Base-by-base conservation (phyloP, 1,140 invertebrate species). In the Drosophila ohnishii region DNA sequence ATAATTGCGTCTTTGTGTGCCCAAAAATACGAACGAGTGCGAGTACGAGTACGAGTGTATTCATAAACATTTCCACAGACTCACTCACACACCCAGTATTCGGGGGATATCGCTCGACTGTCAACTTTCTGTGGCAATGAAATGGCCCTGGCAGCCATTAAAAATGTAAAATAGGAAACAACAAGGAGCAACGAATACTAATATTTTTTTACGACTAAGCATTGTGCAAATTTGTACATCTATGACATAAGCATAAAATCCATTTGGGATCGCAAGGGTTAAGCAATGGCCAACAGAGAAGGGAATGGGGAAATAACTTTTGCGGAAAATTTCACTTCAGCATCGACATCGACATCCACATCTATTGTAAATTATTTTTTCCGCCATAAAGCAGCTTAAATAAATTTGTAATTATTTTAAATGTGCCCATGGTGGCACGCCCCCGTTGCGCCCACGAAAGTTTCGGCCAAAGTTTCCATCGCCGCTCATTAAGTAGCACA, bases 361-460 rank as follows among this genome's bases (percentile, higher is more conserved):
- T 80, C 80, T 84, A 87, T 87, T 87, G 77, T 78, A 80, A 86
- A 86, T 86, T 64, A 86, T 81, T 86, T 85, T 70, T 72, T 55
- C 59, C 63, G 66, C 77, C 76, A 75, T 88, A 87, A 80, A 87
- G 80, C 69, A 87, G 84, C 84, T 87, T 87, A 87, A 87, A 87
- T 87, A 87, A 87, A 87, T 84, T 87, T 69, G 85, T 87, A 88
- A 87, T 87, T 87, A 87, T 87, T 87, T 87, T 87, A 87, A 88
- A 87, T 74, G 84, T 71, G 62, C 82, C 82, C 71, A 59, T 44
- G 69, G 53, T 63, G 64, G 60, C 80, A 71, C 79, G 55, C 61
- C 83, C 50, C 55, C 63, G 30, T 37, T 40, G 59, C 39, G 48
- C 42, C 63, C 45, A 37, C 42, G 30, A 88, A 87, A 87, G 65